phyloP scores from a whole-genome alignment of 1,140 invertebrate species.

The Lethrus apterus region DNA sequence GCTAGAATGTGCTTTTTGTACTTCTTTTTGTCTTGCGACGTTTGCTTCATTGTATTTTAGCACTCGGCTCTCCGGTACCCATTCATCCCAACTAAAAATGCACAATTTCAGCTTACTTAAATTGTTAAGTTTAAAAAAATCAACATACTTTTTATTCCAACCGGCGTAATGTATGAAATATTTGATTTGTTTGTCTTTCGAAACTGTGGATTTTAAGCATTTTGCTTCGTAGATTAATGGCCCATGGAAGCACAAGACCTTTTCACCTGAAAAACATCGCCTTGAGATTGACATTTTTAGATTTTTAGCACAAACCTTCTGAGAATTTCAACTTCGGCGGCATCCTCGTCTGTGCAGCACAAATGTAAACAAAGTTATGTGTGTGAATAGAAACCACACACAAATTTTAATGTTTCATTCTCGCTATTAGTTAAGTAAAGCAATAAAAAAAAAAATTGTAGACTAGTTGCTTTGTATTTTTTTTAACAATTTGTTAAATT shows the following conservation, averaged over 20 bases:
- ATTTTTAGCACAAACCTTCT: constrained; percentile 46
- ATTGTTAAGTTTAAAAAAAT: not conserved
- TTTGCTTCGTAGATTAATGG: constrained; percentile 94
- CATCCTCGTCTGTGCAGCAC: constrained; percentile 21
- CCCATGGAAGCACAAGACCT: constrained; percentile 93
- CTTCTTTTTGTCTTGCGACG: constrained; percentile 82
- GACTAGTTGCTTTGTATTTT: no score
- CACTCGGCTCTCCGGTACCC: constrained; percentile 90
- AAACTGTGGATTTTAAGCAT: constrained; percentile 75
- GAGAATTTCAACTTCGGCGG: constrained; percentile 55
- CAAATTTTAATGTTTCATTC: no score
- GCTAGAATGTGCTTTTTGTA: constrained; percentile 71
- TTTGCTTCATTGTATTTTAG: constrained; percentile 90
- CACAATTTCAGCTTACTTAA: not conserved
- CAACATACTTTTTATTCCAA: constrained; percentile 92
- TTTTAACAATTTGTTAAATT: no score
- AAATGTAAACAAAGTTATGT: no score
- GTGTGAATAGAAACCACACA: no score
- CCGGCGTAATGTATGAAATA: constrained; percentile 96
- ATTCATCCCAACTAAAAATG: constrained; percentile 89
- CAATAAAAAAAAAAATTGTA: no score
- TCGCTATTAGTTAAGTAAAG: no score
- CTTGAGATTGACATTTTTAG: constrained; percentile 7
- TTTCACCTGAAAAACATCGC: constrained; percentile 64
- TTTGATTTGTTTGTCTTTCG: constrained; percentile 77